These are phyloP conservation scores for Ictalurus punctatus DNA, from an alignment of 2,113 vertebrate species.

Conservation along the genomic window DNA sequence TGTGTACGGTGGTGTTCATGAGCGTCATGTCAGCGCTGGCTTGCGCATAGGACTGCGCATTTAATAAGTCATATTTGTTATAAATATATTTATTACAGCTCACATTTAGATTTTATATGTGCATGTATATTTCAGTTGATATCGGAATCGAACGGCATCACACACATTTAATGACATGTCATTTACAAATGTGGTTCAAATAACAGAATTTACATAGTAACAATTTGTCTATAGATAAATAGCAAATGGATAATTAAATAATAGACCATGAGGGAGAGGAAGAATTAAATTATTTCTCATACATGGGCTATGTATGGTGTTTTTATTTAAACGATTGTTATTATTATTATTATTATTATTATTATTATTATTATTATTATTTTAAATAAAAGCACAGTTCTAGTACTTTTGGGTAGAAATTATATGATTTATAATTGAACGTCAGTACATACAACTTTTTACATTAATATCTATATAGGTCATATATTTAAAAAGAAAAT, in stretches of 20 bases:
- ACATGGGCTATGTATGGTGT: background rate
- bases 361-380: no score
- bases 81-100: background rate
- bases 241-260: background rate
- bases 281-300: background rate
- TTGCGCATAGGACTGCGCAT: slow-evolving; percentile 23
- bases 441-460: background rate
- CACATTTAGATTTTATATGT: background rate
- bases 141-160: background rate
- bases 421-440: background rate
- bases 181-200: background rate
- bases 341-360: no score
- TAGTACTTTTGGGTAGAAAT: background rate
- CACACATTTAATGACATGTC: background rate
- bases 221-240: background rate
- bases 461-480: background rate
- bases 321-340: no score
- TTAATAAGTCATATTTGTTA: background rate
- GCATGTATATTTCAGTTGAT: background rate
- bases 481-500: background rate
- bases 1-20: background rate
- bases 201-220: background rate
- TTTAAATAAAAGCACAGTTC: background rate
- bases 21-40: background rate
- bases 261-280: background rate